A percentile compares a stretch with the other conserved stretches of the same genome.
Conservation (phyloP, 2,113 vertebrate species). For the Epinephelus cyanopodus region DNA sequence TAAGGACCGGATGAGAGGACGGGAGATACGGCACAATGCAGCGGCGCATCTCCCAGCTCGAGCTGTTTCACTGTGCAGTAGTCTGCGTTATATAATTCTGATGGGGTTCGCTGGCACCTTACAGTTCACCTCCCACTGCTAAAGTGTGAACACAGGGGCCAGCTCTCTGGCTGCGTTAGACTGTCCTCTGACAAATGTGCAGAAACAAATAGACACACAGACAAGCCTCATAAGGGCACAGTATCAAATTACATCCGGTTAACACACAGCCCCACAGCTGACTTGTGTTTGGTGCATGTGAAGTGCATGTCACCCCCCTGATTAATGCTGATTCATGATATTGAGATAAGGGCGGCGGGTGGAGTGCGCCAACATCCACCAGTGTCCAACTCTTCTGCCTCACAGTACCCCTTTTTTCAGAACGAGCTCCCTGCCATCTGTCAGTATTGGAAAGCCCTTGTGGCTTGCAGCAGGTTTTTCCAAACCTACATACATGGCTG, state of each 20-base stretch:
- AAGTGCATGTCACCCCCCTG: conserved; percentile 33
- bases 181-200: conserved; percentile 37
- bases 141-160: conserved; percentile 59
- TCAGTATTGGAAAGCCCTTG: conserved; percentile 77
- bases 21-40: conserved; percentile 77
- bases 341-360: conserved; percentile 40
- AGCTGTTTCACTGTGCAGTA: conserved; percentile 73
- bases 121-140: conserved; percentile 51
- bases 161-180: conserved; percentile 16
- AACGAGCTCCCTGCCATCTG: conserved; percentile 80
- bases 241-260: conserved; percentile 36
- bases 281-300: conserved; percentile 20
- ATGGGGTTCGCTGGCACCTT: conserved; percentile 50
- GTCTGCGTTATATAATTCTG: conserved; percentile 76
- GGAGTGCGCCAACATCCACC: conserved; percentile 19
- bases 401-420: conserved; percentile 50
- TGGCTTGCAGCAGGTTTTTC: conserved; percentile 73
- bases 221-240: background rate
- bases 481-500: conserved; percentile 73
- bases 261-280: conserved; percentile 33
- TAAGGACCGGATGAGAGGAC: conserved; percentile 80
- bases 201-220: conserved; percentile 31
- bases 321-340: conserved; percentile 75
- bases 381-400: conserved; percentile 42
- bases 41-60: conserved; percentile 73